These are phyloP conservation scores for Hippasteria phrygiana DNA, from an alignment of 53 echinoderm and acorn worm genomes.

Conservation along the genomic window DNA sequence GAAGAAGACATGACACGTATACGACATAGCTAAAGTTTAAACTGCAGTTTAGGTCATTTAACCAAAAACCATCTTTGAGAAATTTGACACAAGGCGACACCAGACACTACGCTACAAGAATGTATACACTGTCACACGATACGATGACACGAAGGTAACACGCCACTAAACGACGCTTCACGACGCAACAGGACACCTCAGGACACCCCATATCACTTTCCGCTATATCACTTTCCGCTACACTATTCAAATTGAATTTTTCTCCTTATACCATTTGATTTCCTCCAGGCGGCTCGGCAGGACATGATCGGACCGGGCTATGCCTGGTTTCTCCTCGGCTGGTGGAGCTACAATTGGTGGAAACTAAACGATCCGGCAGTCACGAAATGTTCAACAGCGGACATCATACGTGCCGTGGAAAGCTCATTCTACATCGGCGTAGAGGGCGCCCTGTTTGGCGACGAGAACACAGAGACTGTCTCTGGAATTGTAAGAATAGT, in stretches of 20 bases:
- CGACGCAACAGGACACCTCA: too few relatives aligned
- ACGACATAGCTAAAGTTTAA: too few relatives aligned
- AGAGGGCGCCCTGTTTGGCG: constrained; percentile 58
- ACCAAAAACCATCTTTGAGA: too few relatives aligned
- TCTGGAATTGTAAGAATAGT: constrained; percentile 71
- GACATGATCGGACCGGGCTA: constrained; percentile 70
- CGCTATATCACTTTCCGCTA: too few relatives aligned
- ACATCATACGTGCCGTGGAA: constrained; percentile 55
- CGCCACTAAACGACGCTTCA: too few relatives aligned
- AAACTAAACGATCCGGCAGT: constrained; percentile 40
- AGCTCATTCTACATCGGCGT: constrained; percentile 65
- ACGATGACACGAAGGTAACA: too few relatives aligned
- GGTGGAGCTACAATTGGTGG: constrained; percentile 73
- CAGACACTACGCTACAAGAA: too few relatives aligned
- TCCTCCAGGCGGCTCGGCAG: constrained; percentile 55
- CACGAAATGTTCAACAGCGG: constrained; percentile 53
- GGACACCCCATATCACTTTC: too few relatives aligned
- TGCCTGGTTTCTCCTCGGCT: constrained; percentile 70
- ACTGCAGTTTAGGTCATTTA: too few relatives aligned
- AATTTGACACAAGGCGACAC: too few relatives aligned
- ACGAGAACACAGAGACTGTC: constrained; percentile 34
- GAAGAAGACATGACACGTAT: too few relatives aligned
- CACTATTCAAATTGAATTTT: background rate
- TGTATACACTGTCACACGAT: too few relatives aligned
- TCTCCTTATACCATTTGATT: background rate